Evolutionary conservation across 2,888 invertebrate species (phyloP), one percentile per base, ranked within the genome.

Genomic region (Neoascia interrupta): DNA sequence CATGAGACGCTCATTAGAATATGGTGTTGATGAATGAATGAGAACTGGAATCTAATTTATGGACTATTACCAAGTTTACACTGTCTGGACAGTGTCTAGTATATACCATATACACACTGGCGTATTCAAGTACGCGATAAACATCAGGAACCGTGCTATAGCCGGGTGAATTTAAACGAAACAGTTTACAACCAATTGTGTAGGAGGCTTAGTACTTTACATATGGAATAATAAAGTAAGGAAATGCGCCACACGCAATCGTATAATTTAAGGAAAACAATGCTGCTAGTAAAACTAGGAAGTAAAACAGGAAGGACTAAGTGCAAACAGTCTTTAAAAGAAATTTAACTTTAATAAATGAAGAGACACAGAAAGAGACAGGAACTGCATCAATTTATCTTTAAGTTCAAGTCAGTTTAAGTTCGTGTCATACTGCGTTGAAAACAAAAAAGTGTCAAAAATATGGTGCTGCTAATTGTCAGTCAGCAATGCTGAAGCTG

Each of bases 41-140:
- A 28, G 28, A 60, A 60, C 45, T 34, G 31, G 16, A 60, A 60
- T 63, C 28, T 56, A 68, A 56, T 68, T 68, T 39, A 66, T 63
- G 16, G 31, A 16, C 21, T 21, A 51, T 54, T 53, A 53, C 41
- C 16, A 11, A 5, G 34, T 51, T 4, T 13, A 26, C 41, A 41
- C 26, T 13, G 51, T 13, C 39, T 21, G 43, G 13, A 37, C 54
- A 36, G 34, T 39, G 49, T 21, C 63, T 13, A 51, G n/a, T n/a
- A n/a, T n/a, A n/a, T n/a, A n/a, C n/a, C n/a, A n/a, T n/a, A n/a
- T n/a, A n/a, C n/a, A n/a, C n/a, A n/a, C n/a, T n/a, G n/a, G n/a
- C n/a, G n/a, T n/a, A n/a, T n/a, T n/a, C 26, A 49, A 37, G 28
- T 31, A 16, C 5, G 6, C 28, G 13, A 2, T 4, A 11, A 34